A percentile compares a stretch with the other conserved stretches of the same genome.
These are phyloP conservation scores for Mactromeris polynyma DNA, from an alignment of 2,888 invertebrate species.

Conservation along the genomic window DNA sequence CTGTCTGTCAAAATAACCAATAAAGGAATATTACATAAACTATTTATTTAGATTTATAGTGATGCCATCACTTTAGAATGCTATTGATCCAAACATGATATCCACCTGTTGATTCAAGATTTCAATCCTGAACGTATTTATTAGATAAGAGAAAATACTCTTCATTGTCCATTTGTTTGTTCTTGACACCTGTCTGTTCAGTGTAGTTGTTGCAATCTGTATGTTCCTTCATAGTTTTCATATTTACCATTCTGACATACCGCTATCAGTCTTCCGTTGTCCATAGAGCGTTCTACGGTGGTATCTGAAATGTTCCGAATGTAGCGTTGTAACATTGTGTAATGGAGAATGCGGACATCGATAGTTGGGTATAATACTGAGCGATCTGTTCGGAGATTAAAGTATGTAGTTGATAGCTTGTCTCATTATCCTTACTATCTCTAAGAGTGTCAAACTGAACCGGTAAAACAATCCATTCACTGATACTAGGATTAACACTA, in stretches of 20 bases:
- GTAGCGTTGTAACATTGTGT: slow-evolving; percentile 55
- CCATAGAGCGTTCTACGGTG: slow-evolving; percentile 11
- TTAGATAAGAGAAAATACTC: slow-evolving; percentile 70
- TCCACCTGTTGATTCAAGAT: slow-evolving; percentile 66
- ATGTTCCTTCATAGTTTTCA: slow-evolving; percentile 52
- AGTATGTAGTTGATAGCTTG: slow-evolving; percentile 63
- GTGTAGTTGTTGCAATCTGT: background rate
- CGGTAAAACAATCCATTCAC: slow-evolving; percentile 54
- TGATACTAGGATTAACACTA: slow-evolving; percentile 46
- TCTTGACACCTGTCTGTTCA: slow-evolving; percentile 71
- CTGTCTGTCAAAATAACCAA: background rate
- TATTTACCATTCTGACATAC: slow-evolving; percentile 54
- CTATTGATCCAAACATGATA: slow-evolving; percentile 62
- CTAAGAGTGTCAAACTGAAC: slow-evolving; percentile 60
- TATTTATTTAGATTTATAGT: slow-evolving; percentile 24
- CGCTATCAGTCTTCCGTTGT: slow-evolving; percentile 28
- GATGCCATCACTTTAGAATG: slow-evolving; percentile 31
- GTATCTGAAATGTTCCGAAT: slow-evolving; percentile 31
- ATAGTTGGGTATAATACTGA: slow-evolving; percentile 54
- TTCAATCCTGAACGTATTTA: slow-evolving; percentile 68
- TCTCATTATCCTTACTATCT: slow-evolving; percentile 59
- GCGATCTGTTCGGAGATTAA: slow-evolving; percentile 65
- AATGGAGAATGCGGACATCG: slow-evolving; percentile 39
- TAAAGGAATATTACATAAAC: slow-evolving; percentile 21
- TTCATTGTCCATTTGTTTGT: slow-evolving; percentile 73